Base-by-base conservation (phyloP, 2,113 vertebrate genomes). In the Lates calcarifer region DNA sequence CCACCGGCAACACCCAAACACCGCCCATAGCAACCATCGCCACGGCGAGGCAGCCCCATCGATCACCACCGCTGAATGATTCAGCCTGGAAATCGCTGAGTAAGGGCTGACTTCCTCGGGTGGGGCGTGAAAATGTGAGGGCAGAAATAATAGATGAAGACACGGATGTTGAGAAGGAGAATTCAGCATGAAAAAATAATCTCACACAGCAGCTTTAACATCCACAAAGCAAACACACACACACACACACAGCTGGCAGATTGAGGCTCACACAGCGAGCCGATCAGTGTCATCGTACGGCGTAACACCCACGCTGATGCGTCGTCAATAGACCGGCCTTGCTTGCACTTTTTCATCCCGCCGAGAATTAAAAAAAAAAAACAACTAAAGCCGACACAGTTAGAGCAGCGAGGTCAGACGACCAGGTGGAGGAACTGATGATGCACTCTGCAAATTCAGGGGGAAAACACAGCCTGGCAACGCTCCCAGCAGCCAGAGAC, bases 291-390 rank as follows among this genome's bases (percentile, higher is more conserved):
- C 64, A 69, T 58, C 65, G 74, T 74, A 17, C 28, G 8, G 12
- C 39, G 20, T 33, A 47, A 70, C 69, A 74, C 70, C 74, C 68
- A 33, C 37, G 24, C 43, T 1, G 55, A 15, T 20, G 33, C 2
- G 39, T 51, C 31, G 24, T 63, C 82, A 84, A 69, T 69, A 79
- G 47, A 69, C 57, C 6, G 76, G 69, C 70, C 57, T 74, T 7
- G 82, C 57, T 79, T 56, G 76, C 82, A 70, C 77, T 79, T 84
- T 70, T 62, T 83, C 75, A 37, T 78, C 56, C 53, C 51, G 1
- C 8, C 1, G 61, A 73, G 33, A 39, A 24, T 37, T 26, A 63
- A 28, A 76, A 51, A 14, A 31, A 63, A 28, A 76, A 51, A 14
- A 18, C 35, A 69, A 63, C 79, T 69, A 61, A 70, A 69, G 71